Conservation (phyloP, 2,888 invertebrate genomes). For the Caenorhabditis uteleia region DNA sequence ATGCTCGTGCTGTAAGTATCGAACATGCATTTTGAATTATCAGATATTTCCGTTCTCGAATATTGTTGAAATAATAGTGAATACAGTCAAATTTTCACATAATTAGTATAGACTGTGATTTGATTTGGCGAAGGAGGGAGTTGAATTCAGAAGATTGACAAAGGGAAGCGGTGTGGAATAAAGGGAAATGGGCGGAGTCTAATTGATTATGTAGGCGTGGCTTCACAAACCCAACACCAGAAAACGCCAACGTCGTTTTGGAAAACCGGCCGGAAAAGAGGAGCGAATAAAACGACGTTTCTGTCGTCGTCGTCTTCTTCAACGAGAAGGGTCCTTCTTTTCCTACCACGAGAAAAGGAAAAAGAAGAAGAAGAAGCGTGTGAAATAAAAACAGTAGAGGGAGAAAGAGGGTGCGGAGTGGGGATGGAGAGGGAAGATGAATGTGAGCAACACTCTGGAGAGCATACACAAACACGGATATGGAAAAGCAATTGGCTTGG, state of each 20-base stretch:
- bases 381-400: conserved; percentile 11
- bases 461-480: conserved; percentile 21
- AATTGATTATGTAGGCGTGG: conserved; percentile 23
- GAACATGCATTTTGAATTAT: conserved; percentile 61
- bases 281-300: conserved; percentile 15
- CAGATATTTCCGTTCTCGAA: neutral
- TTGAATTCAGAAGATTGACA: too few species aligned
- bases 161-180: too few species aligned
- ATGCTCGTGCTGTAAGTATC: conserved; percentile 68
- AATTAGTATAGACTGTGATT: too few species aligned
- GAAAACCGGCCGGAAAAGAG: conserved; percentile 2
- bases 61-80: neutral
- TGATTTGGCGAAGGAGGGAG: too few species aligned
- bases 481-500: conserved; percentile 21
- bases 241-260: too few species aligned
- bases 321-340: neutral
- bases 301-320: neutral
- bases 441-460: conserved; percentile 25
- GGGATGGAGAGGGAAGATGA: conserved; percentile 7
- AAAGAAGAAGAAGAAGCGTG: conserved; percentile 9
- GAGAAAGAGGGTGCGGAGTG: neutral
- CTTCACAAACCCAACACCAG: conserved; percentile 12
- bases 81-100: too few species aligned
- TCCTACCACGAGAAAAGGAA: neutral
- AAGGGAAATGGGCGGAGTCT: conserved; percentile 9